Base-by-base conservation (phyloP, 2,797 vertebrate genomes). In the Podarcis lilfordi region DNA sequence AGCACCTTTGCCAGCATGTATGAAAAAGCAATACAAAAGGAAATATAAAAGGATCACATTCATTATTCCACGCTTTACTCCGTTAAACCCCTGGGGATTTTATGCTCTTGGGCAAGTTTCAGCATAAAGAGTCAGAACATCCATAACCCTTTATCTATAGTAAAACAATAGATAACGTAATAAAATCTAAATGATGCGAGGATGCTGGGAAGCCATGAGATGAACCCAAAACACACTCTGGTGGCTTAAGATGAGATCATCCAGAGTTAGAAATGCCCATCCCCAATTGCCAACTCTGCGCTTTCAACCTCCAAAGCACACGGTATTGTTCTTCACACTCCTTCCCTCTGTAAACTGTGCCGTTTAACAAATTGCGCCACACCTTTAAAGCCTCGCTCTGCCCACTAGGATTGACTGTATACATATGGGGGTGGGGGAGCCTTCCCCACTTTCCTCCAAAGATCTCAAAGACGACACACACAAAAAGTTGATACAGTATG, bases 301-400 rank as follows among this genome's bases (percentile, higher is more conserved):
- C 40, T 90, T 87, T 83, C 85, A 91, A n/a, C 91, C 87, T 91
- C 89, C 90, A 89, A 89, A 92, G 82, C n/a, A 45, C 89, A 85
- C 50, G 40, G 91, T 88, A 93, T 94, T 93, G 91, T 93, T 94
- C 86, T 93, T 89, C 87, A 92, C 92, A 87, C 86, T 76, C 43
- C 81, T 40, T 85, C 91, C 89, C 89, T 55, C 55, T 74, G 35
- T 71, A 76, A 80, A 69, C 25, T 19, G 3, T 50, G 61, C 66
- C 13, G 37, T 35, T 91, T 92, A 75, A 80, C 43, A 69, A 84
- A 64, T 23, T 75, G 89, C 82, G 82, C 94, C 93, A 93, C 95
- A 94, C 92, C 95, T 95, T 93, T 88, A 89, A 86, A 91, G 71
- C 91, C 80, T 64, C 59, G 21, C 25, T 88, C 87, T 84, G 45